Evolutionary conservation across 2,888 invertebrate genomes (phyloP).

Genomic region (Carcina quercana): DNA sequence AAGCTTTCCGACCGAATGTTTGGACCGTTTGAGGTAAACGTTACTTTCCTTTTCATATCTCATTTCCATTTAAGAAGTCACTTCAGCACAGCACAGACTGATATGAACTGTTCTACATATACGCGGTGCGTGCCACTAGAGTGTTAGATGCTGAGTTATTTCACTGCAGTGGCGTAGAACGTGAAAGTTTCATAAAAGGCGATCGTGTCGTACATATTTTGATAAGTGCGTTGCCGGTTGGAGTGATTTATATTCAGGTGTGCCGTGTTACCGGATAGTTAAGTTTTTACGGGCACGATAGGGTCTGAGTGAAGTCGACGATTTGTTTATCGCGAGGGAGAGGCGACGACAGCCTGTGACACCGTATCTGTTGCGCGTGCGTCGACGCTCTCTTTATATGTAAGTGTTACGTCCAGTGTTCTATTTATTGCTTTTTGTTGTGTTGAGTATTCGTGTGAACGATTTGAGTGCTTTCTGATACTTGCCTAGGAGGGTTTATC

Average conservation of each 20-base stretch:
- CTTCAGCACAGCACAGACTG: slow-evolving; percentile 31
- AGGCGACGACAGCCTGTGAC: slow-evolving; percentile 60
- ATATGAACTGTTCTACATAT: no score
- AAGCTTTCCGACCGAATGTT: slow-evolving; percentile 56
- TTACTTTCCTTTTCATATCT: slow-evolving; percentile 46
- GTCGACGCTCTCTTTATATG: slow-evolving; percentile 59
- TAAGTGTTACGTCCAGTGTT: slow-evolving; percentile 62
- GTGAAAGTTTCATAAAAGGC: slow-evolving; percentile 44
- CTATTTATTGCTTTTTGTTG: slow-evolving; percentile 60
- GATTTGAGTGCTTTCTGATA: no score
- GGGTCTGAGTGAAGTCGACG: slow-evolving; percentile 55
- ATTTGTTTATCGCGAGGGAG: slow-evolving; percentile 60
- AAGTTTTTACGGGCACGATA: slow-evolving; percentile 67
- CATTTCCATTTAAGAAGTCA: slow-evolving; percentile 24
- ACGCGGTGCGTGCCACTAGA: slow-evolving; percentile 39
- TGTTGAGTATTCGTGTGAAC: slow-evolving; percentile 22
- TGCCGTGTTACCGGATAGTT: slow-evolving; percentile 67
- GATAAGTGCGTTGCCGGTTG: slow-evolving; percentile 54
- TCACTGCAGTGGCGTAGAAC: slow-evolving; percentile 26
- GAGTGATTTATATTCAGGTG: slow-evolving; percentile 64
- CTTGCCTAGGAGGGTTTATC: no score
- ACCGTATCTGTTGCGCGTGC: slow-evolving; percentile 46
- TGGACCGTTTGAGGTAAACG: slow-evolving; percentile 59
- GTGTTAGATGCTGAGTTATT: slow-evolving; percentile 24
- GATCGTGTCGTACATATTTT: slow-evolving; percentile 61